Percentiles rank a stretch among this genome's conserved stretches.
Evolutionary conservation across 2,113 vertebrate species (phyloP).

Genomic region (Excalfactoria chinensis): DNA sequence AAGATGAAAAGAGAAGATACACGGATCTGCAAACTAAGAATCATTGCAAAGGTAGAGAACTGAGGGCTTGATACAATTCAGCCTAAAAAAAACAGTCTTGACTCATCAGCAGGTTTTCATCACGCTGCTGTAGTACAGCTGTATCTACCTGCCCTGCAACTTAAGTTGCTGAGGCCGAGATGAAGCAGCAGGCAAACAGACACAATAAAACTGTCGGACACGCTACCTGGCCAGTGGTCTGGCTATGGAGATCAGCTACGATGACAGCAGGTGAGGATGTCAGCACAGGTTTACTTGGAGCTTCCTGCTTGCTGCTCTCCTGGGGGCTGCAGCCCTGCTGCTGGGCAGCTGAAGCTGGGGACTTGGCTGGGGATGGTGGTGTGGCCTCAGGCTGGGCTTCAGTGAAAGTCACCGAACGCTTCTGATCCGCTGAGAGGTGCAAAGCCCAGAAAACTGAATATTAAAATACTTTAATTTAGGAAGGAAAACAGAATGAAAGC

Average conservation of each 20-base stretch:
- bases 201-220: accelerated
- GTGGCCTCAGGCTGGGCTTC: slow-evolving; percentile 80
- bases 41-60: neutral
- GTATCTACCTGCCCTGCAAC: neutral
- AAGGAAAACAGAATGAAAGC: neutral
- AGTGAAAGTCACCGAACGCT: slow-evolving; percentile 96
- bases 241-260: slow-evolving; percentile 85
- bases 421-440: slow-evolving; percentile 86
- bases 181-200: neutral
- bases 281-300: slow-evolving; percentile 68
- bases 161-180: neutral
- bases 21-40: neutral
- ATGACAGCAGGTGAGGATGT: slow-evolving; percentile 78
- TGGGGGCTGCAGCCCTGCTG: slow-evolving; percentile 60
- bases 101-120: accelerated
- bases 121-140: accelerated
- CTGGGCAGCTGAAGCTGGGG: neutral
- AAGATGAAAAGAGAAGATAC: neutral
- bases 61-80: neutral
- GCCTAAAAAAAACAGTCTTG: neutral
- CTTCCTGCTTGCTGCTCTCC: slow-evolving; percentile 55
- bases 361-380: neutral
- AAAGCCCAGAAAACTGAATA: neutral
- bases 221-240: slow-evolving; percentile 81
- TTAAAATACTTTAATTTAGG: neutral